These are phyloP conservation scores for Ptychobarbus kaznakovi DNA, from an alignment of 2,797 vertebrate species.

Conservation along the genomic window DNA sequence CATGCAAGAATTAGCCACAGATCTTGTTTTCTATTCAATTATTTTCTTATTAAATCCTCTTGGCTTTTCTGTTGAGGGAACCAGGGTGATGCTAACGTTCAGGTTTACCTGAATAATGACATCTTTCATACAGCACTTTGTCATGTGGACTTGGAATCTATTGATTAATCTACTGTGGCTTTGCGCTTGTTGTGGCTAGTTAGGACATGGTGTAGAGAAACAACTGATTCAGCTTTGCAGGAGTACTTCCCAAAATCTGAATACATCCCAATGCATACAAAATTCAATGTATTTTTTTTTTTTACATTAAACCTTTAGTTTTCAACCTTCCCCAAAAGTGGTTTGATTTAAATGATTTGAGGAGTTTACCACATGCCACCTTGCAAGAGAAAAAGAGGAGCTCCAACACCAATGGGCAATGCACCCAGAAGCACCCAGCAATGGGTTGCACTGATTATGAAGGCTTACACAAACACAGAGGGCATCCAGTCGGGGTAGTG, in stretches of 20 bases:
- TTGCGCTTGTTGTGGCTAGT: background rate
- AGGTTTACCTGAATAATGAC: background rate
- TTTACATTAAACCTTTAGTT: background rate
- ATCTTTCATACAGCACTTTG: background rate
- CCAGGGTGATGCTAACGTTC: too few relatives aligned
- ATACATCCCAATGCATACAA: background rate
- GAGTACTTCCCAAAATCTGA: background rate
- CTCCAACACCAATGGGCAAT: conserved; percentile 60
- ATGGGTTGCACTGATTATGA: conserved; percentile 44
- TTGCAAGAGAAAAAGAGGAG: conserved; percentile 25
- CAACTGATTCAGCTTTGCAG: conserved; percentile 13
- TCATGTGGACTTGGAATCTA: background rate
- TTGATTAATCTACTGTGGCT: background rate
- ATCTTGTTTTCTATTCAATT: background rate
- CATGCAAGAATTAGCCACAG: background rate
- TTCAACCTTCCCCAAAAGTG: background rate
- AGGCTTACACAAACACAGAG: conserved; percentile 34
- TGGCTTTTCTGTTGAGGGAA: background rate
- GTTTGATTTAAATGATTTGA: conserved; percentile 13
- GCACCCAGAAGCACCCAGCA: conserved; percentile 34
- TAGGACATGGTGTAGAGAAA: background rate
- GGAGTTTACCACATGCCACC: conserved; percentile 34
- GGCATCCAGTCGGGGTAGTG: conserved; percentile 2
- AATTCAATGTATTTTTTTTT: background rate
- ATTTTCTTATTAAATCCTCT: conserved; percentile 2